phyloP scores from a whole-genome alignment of 2,888 invertebrate genomes.

The Ethmia dodecea region DNA sequence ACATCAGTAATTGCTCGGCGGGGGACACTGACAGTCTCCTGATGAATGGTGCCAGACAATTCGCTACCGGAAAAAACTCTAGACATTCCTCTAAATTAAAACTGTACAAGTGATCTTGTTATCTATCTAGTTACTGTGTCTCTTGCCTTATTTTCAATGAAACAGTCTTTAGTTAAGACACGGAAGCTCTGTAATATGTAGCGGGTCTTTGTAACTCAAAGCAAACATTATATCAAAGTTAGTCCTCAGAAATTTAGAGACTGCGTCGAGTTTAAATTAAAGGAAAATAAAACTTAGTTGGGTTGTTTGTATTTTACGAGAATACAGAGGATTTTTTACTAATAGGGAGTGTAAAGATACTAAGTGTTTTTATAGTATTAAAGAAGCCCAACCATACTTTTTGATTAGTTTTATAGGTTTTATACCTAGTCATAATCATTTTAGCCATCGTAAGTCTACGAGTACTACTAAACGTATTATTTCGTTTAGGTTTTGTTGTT shows the following conservation, averaged over 20 bases:
- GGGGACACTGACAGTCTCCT: slow-evolving; percentile 58
- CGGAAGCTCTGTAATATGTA: not conserved
- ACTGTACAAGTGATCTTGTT: slow-evolving; percentile 49
- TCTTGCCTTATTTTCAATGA: slow-evolving; percentile 16
- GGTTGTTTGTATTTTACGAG: too few relatives aligned
- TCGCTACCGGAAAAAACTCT: slow-evolving; percentile 48
- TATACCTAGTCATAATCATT: too few relatives aligned
- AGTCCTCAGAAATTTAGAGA: slow-evolving; percentile 2
- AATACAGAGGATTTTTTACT: too few relatives aligned
- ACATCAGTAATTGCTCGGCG: slow-evolving; percentile 69
- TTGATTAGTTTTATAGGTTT: too few relatives aligned
- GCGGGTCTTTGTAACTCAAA: not conserved
- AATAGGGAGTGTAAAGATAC: too few relatives aligned
- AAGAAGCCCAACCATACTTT: too few relatives aligned
- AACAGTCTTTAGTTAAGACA: not conserved
- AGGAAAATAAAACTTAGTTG: not conserved
- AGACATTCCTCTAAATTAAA: slow-evolving; percentile 62
- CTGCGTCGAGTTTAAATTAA: not conserved
- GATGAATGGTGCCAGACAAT: slow-evolving; percentile 61
- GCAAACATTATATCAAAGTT: too few relatives aligned
- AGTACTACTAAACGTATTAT: too few relatives aligned
- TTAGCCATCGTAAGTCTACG: too few relatives aligned
- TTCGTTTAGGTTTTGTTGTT: too few relatives aligned
- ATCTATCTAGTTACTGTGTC: slow-evolving; percentile 24
- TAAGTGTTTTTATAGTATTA: too few relatives aligned